These are phyloP conservation scores for Ips nitidus DNA, from an alignment of 1,140 invertebrate genomes.

Conservation along the genomic window DNA sequence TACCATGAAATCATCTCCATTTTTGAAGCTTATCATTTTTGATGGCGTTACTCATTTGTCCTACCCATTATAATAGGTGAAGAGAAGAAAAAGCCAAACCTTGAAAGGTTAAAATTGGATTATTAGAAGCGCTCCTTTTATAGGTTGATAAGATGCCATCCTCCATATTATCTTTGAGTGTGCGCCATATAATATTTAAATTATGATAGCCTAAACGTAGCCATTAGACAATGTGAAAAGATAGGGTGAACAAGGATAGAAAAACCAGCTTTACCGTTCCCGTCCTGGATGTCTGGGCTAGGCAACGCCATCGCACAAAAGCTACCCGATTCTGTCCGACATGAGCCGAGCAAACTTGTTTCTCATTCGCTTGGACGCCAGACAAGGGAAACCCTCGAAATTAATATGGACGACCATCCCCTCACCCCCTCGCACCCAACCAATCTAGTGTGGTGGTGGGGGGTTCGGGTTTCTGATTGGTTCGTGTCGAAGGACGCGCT, in stretches of 20 bases:
- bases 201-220: constrained; percentile 9
- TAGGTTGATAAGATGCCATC: not conserved
- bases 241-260: constrained; percentile 3
- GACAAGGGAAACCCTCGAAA: constrained; percentile 28
- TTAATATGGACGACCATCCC: constrained; percentile 27
- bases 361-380: constrained; percentile 24
- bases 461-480: constrained; percentile 2
- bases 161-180: constrained; percentile 5
- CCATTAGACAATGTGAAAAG: constrained; percentile 17
- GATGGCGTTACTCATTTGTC: too few species aligned
- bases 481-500: constrained; percentile 2
- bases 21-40: too few species aligned
- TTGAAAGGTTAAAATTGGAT: too few species aligned
- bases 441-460: constrained; percentile 19
- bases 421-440: constrained; percentile 6
- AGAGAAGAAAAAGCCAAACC: too few species aligned
- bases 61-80: too few species aligned
- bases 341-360: constrained; percentile 25
- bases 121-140: not conserved
- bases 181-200: constrained; percentile 17
- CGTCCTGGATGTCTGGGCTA: not conserved
- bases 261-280: not conserved
- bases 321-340: constrained; percentile 9
- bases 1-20: too few species aligned
- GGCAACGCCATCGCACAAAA: constrained; percentile 18